phyloP scores from a whole-genome alignment of 2,888 invertebrate species.

The Dicycla oo region DNA sequence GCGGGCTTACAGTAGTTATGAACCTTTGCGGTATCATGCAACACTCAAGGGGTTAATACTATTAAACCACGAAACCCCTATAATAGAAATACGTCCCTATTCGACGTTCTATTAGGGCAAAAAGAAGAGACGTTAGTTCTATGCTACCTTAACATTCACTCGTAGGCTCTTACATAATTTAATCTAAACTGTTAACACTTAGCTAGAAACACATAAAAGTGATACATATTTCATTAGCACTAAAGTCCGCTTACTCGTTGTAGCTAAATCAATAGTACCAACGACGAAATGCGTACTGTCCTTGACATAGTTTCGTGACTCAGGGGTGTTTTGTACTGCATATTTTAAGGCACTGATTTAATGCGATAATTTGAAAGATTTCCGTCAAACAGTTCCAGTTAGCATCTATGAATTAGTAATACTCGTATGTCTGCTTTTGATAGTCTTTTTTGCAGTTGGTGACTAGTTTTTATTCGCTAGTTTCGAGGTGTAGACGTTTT shows the following conservation, averaged over 20 bases:
- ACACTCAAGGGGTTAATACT: no score
- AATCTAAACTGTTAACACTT: not conserved
- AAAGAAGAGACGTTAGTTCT: no score
- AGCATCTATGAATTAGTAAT: conserved; percentile 26
- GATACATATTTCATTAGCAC: conserved; percentile 36
- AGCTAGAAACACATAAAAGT: conserved; percentile 11
- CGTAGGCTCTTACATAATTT: conserved; percentile 4
- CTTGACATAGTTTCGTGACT: conserved; percentile 75
- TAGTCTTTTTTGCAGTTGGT: not conserved
- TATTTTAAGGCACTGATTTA: conserved; percentile 68
- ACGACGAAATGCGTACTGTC: conserved; percentile 50
- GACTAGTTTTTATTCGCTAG: conserved; percentile 19
- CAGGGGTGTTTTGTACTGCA: conserved; percentile 70
- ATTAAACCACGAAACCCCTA: not conserved
- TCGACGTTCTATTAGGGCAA: not conserved
- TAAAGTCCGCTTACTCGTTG: conserved; percentile 31
- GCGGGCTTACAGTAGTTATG: no score
- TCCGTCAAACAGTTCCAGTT: conserved; percentile 58
- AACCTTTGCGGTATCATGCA: no score
- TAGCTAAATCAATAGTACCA: conserved; percentile 53
- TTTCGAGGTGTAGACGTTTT: not conserved
- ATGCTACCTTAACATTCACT: conserved; percentile 7
- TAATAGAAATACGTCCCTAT: not conserved
- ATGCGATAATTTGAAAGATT: conserved; percentile 48
- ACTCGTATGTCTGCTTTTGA: conserved; percentile 13